Base-by-base conservation (phyloP, 2,113 vertebrate species). In the Thunnus maccoyii region DNA sequence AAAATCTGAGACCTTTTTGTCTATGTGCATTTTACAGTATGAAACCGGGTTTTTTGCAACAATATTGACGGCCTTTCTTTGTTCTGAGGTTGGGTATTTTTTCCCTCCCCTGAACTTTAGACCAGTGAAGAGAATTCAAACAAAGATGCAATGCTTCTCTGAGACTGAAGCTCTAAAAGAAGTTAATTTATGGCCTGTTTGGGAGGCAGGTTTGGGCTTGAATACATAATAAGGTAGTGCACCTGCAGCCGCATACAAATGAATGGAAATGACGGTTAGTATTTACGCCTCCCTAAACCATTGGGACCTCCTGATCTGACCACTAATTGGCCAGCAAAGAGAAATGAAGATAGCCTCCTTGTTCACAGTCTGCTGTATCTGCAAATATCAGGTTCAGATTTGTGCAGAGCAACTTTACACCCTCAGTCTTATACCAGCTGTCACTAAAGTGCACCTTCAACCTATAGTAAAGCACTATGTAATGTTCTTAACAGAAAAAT, bases 241-340 rank as follows among this genome's bases (percentile, higher is more conserved):
- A 95, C 93, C 94, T 94, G 91, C 91, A 92, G 90, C 85, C n/a
- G 95, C 93, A 95, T 96, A 94, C 93, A 94, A 94, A 95, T 95
- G 89, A 93, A 91, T 87, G 82, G 88, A 92, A 90, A 88, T 86
- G 88, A 83, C 78, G 89, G 90, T 89, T 91, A 61, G 89, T 91
- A 85, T 92, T 90, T 91, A 88, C 86, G 69, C 91, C 87, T 87
- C 66, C 64, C 80, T 72, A 82, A 90, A 89, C 89, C 92, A 72
- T 13, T 48, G 77, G 87, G 89, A 88, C 89, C 91, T 90, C 87
- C 81, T 91, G 86, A 94, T 93, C 82, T 84, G 88, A 83, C 91
- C 90, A 82, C 90, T 94, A 94, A 95, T 94, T 91, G 87, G 84
- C 73, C 73, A 58, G 88, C 74, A 63, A 87, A 80, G 62, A 84